phyloP scores from a whole-genome alignment of 2,113 vertebrate species.

The Dromaius novaehollandiae region DNA sequence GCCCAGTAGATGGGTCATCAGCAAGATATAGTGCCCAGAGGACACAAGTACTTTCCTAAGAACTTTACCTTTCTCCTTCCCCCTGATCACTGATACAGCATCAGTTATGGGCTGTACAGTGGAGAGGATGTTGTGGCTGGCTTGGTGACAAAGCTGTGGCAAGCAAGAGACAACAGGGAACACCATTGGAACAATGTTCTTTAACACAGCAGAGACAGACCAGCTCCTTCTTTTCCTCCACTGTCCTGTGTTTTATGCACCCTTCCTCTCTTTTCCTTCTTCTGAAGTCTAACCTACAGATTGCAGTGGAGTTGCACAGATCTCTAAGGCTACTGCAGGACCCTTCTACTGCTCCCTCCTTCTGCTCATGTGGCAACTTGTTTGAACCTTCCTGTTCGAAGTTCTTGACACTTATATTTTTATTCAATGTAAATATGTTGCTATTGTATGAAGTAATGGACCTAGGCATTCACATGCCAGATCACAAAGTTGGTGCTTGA shows the following conservation, averaged over 20 bases:
- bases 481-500: not conserved
- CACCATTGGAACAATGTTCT: not conserved
- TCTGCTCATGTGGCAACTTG: not conserved
- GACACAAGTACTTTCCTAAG: not conserved
- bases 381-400: not conserved
- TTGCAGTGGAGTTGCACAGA: not conserved
- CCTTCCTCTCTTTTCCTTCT: not conserved
- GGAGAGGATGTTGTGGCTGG: not conserved
- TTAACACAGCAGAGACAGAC: not conserved
- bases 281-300: not conserved
- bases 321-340: not conserved
- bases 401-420: not conserved
- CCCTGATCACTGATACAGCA: rapidly evolving
- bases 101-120: not conserved
- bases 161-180: not conserved
- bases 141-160: not conserved
- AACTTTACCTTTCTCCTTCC: not conserved
- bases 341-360: not conserved
- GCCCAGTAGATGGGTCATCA: not conserved
- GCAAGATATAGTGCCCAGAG: not conserved
- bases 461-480: not conserved
- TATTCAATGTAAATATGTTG: not conserved
- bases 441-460: not conserved
- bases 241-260: not conserved
- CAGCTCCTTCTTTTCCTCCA: not conserved